Conservation (phyloP, 2,888 invertebrate genomes). For the Seira ritae region DNA sequence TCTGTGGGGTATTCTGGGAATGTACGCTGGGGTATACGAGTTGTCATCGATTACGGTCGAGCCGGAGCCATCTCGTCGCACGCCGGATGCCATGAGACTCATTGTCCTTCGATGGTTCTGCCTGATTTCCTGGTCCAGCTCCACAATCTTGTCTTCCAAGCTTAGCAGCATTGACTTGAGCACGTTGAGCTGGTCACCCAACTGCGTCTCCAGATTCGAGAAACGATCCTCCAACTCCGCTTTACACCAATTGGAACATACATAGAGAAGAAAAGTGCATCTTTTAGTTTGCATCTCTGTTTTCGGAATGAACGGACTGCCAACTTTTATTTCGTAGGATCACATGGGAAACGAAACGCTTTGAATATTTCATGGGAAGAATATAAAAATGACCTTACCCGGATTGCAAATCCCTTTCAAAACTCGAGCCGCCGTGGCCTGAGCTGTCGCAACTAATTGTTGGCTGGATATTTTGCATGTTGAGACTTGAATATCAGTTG, state of each 20-base stretch:
- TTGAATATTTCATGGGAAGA: neutral
- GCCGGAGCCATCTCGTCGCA: slow-evolving; percentile 51
- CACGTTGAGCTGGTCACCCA: slow-evolving; percentile 74
- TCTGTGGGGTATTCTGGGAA: slow-evolving; percentile 63
- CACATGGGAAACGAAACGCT: neutral
- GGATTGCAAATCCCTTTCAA: slow-evolving; percentile 76
- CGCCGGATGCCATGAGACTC: slow-evolving; percentile 66
- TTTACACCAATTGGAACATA: slow-evolving; percentile 52
- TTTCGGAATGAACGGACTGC: neutral
- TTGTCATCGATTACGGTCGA: slow-evolving; percentile 63
- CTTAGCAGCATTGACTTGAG: slow-evolving; percentile 74
- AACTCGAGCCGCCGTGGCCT: slow-evolving; percentile 76
- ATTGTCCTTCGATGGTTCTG: slow-evolving; percentile 72
- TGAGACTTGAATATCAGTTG: slow-evolving; percentile 75
- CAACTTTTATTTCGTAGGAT: neutral
- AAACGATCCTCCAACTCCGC: slow-evolving; percentile 75
- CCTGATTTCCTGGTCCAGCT: slow-evolving; percentile 74
- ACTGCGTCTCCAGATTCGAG: slow-evolving; percentile 74
- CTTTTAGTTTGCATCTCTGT: neutral
- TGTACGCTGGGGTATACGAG: slow-evolving; percentile 60
- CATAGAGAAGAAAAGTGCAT: neutral
- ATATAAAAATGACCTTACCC: slow-evolving; percentile 67
- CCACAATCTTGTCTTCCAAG: slow-evolving; percentile 74
- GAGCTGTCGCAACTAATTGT: slow-evolving; percentile 76
- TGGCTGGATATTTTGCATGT: slow-evolving; percentile 76